Evolutionary conservation across 1,140 invertebrate species (phyloP).

Genomic region (Drosophila busckii): DNA sequence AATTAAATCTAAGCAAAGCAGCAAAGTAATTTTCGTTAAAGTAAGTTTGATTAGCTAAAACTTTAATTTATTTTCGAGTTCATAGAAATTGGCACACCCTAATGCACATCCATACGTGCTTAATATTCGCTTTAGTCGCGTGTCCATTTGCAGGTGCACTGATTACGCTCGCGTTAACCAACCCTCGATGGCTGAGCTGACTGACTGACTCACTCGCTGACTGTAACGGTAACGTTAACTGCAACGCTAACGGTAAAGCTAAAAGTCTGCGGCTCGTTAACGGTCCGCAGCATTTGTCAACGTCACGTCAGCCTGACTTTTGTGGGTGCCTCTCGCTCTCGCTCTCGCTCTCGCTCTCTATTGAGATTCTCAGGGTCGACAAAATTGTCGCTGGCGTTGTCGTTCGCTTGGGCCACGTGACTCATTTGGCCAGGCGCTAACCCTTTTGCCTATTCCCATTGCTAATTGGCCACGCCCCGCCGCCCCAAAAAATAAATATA

Average conservation of each 20-base stretch:
- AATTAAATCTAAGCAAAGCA: no score
- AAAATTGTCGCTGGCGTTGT: neutral
- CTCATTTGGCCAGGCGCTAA: conserved; percentile 48
- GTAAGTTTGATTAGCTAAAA: no score
- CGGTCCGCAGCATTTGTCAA: conserved; percentile 61
- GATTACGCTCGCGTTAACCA: conserved; percentile 54
- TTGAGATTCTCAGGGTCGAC: conserved; percentile 30
- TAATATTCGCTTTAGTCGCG: conserved; percentile 43
- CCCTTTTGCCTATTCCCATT: conserved; percentile 31
- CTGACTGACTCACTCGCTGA: no score
- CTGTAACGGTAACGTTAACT: no score
- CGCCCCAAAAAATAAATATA: no score
- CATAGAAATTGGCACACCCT: no score
- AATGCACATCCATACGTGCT: no score
- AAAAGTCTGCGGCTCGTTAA: conserved; percentile 20
- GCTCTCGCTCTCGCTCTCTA: conserved; percentile 19
- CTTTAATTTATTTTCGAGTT: no score
- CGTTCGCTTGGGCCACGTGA: conserved; percentile 63
- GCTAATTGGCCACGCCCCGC: conserved; percentile 56
- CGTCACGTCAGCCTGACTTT: conserved; percentile 54
- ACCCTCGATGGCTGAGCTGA: no score
- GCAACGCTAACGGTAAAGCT: no score
- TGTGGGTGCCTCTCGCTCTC: conserved; percentile 31
- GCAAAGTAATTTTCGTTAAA: no score
- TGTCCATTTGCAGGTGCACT: conserved; percentile 66